Conservation (phyloP, 2,113 vertebrate species). For the Chionomys nivalis region DNA sequence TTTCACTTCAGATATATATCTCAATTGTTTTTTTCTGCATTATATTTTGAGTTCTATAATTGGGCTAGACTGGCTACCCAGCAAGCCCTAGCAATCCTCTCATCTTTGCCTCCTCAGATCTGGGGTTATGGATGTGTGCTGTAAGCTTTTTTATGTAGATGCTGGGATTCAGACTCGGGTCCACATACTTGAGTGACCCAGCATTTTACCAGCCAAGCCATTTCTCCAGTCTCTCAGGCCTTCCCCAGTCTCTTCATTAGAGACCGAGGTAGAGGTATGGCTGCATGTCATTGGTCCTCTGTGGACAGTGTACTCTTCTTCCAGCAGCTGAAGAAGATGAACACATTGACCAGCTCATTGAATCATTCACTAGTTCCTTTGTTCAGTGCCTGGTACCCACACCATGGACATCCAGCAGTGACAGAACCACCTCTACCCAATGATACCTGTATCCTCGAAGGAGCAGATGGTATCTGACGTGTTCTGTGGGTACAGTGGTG, state of each 20-base stretch:
- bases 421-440: too few relatives aligned
- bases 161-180: not conserved
- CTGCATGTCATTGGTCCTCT: not conserved
- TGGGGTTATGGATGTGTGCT: not conserved
- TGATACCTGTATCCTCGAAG: not conserved
- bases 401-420: fast-evolving
- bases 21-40: not conserved
- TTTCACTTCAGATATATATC: not conserved
- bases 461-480: not conserved
- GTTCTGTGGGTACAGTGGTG: not conserved
- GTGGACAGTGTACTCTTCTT: not conserved
- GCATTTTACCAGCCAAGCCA: fast-evolving
- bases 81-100: not conserved
- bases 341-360: not conserved
- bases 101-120: not conserved
- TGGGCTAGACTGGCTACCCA: not conserved
- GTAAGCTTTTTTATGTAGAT: not conserved
- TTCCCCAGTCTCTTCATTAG: not conserved
- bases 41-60: not conserved
- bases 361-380: not conserved
- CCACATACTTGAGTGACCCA: not conserved
- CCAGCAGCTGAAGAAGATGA: not conserved
- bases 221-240: not conserved
- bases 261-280: not conserved
- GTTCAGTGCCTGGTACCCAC: not conserved